phyloP scores from a whole-genome alignment of 35 echinoderm and acorn worm species.

The Anneissia japonica region DNA sequence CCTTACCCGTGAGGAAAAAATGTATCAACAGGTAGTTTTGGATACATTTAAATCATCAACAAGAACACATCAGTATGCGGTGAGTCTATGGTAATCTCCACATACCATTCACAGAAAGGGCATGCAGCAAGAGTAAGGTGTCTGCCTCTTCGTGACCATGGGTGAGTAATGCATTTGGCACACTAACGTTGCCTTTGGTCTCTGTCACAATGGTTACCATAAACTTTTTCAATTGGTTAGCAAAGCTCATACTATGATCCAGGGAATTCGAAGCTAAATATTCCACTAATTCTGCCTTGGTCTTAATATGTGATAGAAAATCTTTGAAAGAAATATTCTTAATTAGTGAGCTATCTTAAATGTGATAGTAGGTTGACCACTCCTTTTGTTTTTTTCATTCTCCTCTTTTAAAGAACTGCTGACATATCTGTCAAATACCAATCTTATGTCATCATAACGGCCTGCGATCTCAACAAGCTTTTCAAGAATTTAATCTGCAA shows the following conservation, averaged over 20 bases:
- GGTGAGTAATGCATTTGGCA: not conserved
- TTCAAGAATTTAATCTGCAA: not conserved
- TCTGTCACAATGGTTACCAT: not conserved
- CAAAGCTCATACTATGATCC: not conserved
- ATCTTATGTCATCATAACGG: not conserved
- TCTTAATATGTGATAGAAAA: not conserved
- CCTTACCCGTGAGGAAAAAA: not conserved
- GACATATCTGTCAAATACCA: slow-evolving; percentile 24
- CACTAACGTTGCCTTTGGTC: not conserved
- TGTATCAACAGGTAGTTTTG: slow-evolving; percentile 9
- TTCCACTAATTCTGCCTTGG: slow-evolving; percentile 4
- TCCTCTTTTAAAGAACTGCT: slow-evolving; percentile 13
- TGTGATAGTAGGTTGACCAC: not conserved
- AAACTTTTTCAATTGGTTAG: not conserved
- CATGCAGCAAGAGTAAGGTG: not conserved
- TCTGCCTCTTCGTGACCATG: not conserved
- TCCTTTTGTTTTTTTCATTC: slow-evolving; percentile 15
- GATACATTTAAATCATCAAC: slow-evolving; percentile 7
- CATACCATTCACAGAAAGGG: not conserved
- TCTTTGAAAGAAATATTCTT: slow-evolving; percentile 16
- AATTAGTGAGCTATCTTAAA: slow-evolving; percentile 2
- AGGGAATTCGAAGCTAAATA: not conserved
- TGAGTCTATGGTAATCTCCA: not conserved
- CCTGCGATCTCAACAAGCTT: not conserved
- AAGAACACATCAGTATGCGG: not conserved